These are phyloP conservation scores for Umimayanthus chanpuru DNA, from an alignment of 92 coral and sea anemone species.

Conservation along the genomic window DNA sequence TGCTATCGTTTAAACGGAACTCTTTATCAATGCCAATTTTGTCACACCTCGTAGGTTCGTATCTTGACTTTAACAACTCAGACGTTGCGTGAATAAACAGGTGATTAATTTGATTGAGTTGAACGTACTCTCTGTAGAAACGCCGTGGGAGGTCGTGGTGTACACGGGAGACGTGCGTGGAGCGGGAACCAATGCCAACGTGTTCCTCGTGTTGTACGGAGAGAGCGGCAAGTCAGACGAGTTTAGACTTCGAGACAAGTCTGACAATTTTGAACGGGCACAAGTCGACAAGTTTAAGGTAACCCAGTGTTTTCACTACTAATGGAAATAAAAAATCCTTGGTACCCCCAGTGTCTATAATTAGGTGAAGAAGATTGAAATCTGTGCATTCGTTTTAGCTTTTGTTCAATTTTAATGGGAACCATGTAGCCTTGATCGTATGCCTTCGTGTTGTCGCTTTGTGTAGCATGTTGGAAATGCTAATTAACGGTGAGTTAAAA, in stretches of 20 bases:
- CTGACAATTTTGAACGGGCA: slow-evolving; percentile 94
- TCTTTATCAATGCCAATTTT: too few species aligned
- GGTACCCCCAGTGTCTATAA: too few species aligned
- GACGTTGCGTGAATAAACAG: not conserved
- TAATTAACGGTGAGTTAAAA: not conserved
- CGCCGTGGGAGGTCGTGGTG: slow-evolving; percentile 87
- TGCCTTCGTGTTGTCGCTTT: not conserved
- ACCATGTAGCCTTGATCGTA: not conserved
- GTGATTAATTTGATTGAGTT: not conserved
- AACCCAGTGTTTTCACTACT: not conserved
- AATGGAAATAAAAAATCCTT: too few species aligned
- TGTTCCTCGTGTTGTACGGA: slow-evolving; percentile 86
- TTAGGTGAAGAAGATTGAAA: too few species aligned
- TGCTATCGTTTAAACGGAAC: too few species aligned
- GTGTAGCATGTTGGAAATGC: not conserved
- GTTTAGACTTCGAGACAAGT: slow-evolving; percentile 85
- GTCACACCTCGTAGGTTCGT: too few species aligned
- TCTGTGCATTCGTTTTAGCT: too few species aligned
- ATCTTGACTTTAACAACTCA: too few species aligned
- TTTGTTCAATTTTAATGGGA: too few species aligned
- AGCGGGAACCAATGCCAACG: slow-evolving; percentile 91
- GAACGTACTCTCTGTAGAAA: slow-evolving; percentile 54
- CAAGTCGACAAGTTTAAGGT: slow-evolving; percentile 95
- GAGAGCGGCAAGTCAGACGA: slow-evolving; percentile 96
- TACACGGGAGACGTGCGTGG: slow-evolving; percentile 92